phyloP scores from a whole-genome alignment of 2,888 invertebrate genomes.

The Acleris laterana region DNA sequence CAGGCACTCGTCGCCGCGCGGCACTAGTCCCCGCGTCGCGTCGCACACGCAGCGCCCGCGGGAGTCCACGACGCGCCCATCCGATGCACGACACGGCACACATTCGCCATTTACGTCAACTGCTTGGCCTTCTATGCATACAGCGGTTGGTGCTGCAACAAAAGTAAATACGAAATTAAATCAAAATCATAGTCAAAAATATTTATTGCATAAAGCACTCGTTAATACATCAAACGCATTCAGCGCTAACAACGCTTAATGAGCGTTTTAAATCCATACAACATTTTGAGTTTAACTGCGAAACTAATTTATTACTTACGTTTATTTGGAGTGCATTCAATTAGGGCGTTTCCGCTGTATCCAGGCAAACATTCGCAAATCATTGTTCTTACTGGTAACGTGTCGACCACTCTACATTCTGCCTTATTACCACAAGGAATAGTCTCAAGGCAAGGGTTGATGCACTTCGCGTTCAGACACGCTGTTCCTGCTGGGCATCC shows the following conservation, averaged over 20 bases:
- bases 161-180: neutral
- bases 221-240: too few relatives aligned
- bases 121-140: conserved; percentile 91
- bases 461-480: conserved; percentile 92
- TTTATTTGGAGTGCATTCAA: conserved; percentile 88
- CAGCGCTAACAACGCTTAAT: too few relatives aligned
- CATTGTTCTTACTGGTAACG: conserved; percentile 93
- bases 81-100: conserved; percentile 87
- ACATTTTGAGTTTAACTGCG: too few relatives aligned
- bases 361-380: conserved; percentile 94
- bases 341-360: conserved; percentile 93
- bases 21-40: conserved; percentile 89
- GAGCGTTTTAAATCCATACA: too few relatives aligned
- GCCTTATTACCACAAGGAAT: conserved; percentile 93
- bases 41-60: conserved; percentile 93
- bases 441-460: conserved; percentile 91
- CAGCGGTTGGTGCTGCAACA: conserved; percentile 79
- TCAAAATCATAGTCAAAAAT: too few relatives aligned
- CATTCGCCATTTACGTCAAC: conserved; percentile 91
- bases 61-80: conserved; percentile 90
- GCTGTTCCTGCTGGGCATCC: conserved; percentile 94
- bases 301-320: conserved; percentile 79
- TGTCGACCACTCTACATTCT: conserved; percentile 91
- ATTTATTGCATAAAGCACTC: too few relatives aligned
- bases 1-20: conserved; percentile 91